These are phyloP conservation scores for Tangara arthus DNA, from an alignment of 2,797 vertebrate genomes.

Conservation along the genomic window DNA sequence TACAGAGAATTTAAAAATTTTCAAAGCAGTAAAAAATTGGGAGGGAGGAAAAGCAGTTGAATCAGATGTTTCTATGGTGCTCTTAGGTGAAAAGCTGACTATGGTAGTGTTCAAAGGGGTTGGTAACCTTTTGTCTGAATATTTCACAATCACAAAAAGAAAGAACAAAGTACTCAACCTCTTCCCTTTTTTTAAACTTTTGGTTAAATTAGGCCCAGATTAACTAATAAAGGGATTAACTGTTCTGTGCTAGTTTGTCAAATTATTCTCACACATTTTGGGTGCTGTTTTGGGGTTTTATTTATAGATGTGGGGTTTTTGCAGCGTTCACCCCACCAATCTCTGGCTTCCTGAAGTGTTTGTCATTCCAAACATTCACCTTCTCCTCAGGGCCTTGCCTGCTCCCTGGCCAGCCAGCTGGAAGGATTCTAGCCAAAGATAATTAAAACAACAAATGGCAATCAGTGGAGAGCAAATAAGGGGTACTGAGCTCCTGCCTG, in stretches of 20 bases:
- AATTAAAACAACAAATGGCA: slow-evolving; percentile 23
- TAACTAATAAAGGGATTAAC: neutral
- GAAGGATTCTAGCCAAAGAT: neutral
- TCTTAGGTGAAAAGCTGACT: neutral
- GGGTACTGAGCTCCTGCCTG: neutral
- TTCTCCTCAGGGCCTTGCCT: neutral
- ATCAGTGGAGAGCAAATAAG: neutral
- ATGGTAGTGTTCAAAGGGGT: neutral
- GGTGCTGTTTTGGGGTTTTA: neutral
- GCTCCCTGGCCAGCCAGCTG: neutral
- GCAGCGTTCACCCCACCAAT: neutral
- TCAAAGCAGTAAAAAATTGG: neutral
- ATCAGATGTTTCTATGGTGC: neutral
- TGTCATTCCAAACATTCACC: neutral
- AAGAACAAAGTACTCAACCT: neutral
- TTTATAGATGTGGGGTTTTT: neutral
- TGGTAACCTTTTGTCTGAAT: neutral
- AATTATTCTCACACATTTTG: neutral
- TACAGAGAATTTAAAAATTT: neutral
- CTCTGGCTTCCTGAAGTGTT: neutral
- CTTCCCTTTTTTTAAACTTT: neutral
- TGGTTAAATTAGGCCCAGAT: neutral
- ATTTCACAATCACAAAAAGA: neutral
- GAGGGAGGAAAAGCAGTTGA: neutral
- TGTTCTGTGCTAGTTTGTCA: neutral